These are phyloP conservation scores for Conus canariensis DNA, from an alignment of 2,888 invertebrate genomes.

Conservation along the genomic window DNA sequence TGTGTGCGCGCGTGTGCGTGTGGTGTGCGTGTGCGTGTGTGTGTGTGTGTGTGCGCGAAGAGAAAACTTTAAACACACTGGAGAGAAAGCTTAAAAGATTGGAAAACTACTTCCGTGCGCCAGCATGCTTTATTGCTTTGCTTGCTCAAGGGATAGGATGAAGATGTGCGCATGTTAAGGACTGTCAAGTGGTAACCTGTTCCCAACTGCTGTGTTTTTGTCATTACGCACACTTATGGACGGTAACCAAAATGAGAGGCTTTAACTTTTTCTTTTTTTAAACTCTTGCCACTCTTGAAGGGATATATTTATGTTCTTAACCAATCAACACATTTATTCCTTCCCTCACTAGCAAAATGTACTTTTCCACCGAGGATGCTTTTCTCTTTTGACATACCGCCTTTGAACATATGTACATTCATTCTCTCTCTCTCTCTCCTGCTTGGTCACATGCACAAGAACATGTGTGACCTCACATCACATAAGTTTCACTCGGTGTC, in stretches of 20 bases:
- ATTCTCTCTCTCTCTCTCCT: no score
- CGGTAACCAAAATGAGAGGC: not conserved
- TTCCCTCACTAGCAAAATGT: no score
- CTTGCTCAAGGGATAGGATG: slow-evolving; percentile 1
- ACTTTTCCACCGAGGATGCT: not conserved
- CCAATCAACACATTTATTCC: no score
- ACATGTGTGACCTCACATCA: not conserved
- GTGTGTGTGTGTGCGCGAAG: not conserved
- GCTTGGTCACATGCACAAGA: not conserved
- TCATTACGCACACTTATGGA: slow-evolving; percentile 27
- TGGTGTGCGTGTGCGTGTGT: not conserved
- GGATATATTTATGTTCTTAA: no score
- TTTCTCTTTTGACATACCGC: not conserved
- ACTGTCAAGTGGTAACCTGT: not conserved
- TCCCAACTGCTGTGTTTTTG: slow-evolving; percentile 18
- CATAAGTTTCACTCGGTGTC: not conserved
- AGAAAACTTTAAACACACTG: not conserved
- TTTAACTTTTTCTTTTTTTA: not conserved
- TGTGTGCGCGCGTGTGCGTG: not conserved
- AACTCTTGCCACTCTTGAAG: not conserved
- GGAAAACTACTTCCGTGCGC: not conserved
- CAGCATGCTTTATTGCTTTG: slow-evolving; percentile 1
- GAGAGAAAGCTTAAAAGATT: not conserved
- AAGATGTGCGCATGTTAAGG: not conserved
- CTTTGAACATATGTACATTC: no score